These are phyloP conservation scores for Gallinago undulata DNA, from an alignment of 2,113 vertebrate species.

Conservation along the genomic window DNA sequence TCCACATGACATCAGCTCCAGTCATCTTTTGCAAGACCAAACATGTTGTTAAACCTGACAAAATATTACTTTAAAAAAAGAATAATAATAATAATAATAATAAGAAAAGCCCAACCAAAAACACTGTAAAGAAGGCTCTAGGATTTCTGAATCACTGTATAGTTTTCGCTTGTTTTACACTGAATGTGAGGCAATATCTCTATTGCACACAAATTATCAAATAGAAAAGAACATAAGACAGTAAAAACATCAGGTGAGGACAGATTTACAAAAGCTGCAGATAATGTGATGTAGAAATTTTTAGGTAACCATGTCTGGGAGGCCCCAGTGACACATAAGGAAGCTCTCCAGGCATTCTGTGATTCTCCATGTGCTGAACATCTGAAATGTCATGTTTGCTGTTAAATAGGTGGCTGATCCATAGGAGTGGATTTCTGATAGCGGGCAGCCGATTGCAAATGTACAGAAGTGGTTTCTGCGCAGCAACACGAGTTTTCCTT, in stretches of 20 bases:
- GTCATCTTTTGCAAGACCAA: neutral
- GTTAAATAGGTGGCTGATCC: neutral
- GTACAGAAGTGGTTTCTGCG: neutral
- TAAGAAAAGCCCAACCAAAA: neutral
- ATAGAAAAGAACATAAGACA: neutral
- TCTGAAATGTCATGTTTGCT: neutral
- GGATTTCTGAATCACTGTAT: neutral
- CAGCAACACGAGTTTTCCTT: neutral
- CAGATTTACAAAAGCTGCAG: neutral
- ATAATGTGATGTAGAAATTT: neutral
- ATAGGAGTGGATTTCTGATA: neutral
- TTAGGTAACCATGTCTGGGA: neutral
- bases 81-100: neutral
- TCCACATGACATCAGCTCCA: neutral
- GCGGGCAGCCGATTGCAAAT: neutral
- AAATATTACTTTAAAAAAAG: neutral
- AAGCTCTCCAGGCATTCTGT: neutral
- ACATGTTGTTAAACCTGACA: neutral
- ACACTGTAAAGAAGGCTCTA: neutral
- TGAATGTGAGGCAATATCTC: neutral
- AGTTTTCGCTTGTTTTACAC: neutral
- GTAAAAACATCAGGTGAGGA: neutral
- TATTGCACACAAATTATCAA: neutral
- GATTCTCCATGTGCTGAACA: neutral
- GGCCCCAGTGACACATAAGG: neutral